These are phyloP conservation scores for Xenopus petersii DNA, from an alignment of 2,797 vertebrate species.

Conservation along the genomic window DNA sequence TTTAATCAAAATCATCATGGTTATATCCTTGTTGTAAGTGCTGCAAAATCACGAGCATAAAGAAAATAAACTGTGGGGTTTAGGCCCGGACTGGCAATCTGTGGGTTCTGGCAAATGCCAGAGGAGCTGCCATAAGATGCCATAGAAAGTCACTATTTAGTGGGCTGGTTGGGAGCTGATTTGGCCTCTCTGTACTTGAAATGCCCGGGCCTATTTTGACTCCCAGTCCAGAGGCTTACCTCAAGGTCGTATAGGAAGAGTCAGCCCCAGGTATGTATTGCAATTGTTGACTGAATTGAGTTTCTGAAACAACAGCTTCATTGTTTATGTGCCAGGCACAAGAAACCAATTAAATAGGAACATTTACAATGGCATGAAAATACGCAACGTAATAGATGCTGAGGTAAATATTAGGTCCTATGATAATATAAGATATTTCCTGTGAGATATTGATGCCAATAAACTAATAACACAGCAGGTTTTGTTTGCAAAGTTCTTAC, in stretches of 20 bases:
- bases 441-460: background rate
- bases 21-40: background rate
- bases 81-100: background rate
- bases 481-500: no score
- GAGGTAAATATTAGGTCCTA: background rate
- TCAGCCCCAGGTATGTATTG: background rate
- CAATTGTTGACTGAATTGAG: background rate
- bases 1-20: background rate
- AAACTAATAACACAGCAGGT: no score
- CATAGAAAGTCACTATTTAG: no score
- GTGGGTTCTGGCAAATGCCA: background rate
- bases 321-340: conserved; percentile 10
- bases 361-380: background rate
- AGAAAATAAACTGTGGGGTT: background rate
- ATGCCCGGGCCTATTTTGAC: no score
- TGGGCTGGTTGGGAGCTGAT: no score
- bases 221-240: no score
- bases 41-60: background rate
- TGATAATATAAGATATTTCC: background rate
- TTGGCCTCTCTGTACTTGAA: no score
- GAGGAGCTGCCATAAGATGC: no score
- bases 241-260: no score
- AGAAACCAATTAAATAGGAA: conserved; percentile 9
- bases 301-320: conserved; percentile 1
- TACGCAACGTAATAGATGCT: background rate